Conservation (phyloP, 2,797 vertebrate genomes). For the Enteromius afrohamiltoni region DNA sequence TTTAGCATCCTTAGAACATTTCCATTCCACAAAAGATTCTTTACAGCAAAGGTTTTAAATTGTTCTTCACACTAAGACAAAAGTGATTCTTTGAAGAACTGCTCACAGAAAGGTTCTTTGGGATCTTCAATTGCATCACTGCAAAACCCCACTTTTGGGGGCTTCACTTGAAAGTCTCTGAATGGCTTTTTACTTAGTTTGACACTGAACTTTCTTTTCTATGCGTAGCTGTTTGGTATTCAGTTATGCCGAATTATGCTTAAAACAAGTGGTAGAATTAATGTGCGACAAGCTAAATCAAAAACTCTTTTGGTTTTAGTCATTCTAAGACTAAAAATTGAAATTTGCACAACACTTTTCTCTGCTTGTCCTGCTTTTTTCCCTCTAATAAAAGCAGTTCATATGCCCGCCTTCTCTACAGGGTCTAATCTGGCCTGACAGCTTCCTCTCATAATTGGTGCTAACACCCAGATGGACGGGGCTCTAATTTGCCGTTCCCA, state of each 20-base stretch:
- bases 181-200: neutral
- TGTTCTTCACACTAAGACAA: neutral
- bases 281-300: neutral
- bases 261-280: neutral
- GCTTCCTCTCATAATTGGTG: slow-evolving; percentile 82
- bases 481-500: slow-evolving; percentile 81
- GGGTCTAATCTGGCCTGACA: slow-evolving; percentile 82
- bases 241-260: neutral
- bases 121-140: neutral
- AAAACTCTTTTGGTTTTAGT: neutral
- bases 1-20: neutral
- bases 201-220: neutral
- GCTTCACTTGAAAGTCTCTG: slow-evolving; percentile 51
- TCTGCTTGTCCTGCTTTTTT: slow-evolving; percentile 15
- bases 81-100: neutral
- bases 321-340: neutral
- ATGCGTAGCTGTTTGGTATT: neutral
- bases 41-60: neutral
- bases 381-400: slow-evolving; percentile 61
- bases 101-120: neutral
- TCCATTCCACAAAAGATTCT: neutral
- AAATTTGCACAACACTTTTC: slow-evolving; percentile 14
- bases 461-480: slow-evolving; percentile 84
- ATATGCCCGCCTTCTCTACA: slow-evolving; percentile 74
- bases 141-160: neutral